Evolutionary conservation across 2,888 invertebrate species (phyloP), one percentile per base, ranked within the genome.

Genomic region (Scrobipalpa atriplicella): DNA sequence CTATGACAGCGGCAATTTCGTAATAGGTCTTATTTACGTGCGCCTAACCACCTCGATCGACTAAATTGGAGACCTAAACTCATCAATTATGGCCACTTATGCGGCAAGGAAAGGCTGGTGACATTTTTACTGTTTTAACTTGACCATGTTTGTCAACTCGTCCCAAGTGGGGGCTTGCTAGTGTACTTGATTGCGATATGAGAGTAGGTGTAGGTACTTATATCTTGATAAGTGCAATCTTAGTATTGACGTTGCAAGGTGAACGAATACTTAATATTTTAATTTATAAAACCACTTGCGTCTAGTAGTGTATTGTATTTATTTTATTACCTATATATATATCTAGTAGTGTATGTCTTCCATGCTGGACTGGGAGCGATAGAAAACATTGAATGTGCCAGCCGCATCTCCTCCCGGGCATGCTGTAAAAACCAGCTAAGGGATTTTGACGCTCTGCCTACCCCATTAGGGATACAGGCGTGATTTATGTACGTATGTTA

Each of bases 211-310:
- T 16, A 13, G 2, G 13, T 13, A 10, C 5, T 13, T 43, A 3
- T 13, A 0, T 1, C 13, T 13, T 3, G 43, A 13, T 43, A 43
- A 3, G 43, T 43, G 5, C 13, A 43, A n/a, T n/a, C n/a, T n/a
- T 64, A 47, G 51, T 51, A 64, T 66, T 62, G 62, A 63, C 66
- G 41, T 60, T 43, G 9, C 64, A 67, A 67, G 67, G 64, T 51
- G 56, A 47, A 47, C n/a, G n/a, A n/a, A n/a, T n/a, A n/a, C n/a
- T n/a, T n/a, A n/a, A n/a, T n/a, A n/a, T n/a, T n/a, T n/a, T n/a
- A n/a, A n/a, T n/a, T n/a, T n/a, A n/a, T 47, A 47, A 5, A 16
- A n/a, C n/a, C 43, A 58, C 36, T 47, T 47, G 16, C n/a, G n/a
- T 47, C 47, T 3, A 47, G 47, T n/a, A n/a, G n/a, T 47, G n/a